Percentiles rank a stretch among this genome's conserved stretches.
These are phyloP conservation scores for Junonia oenone DNA, from an alignment of 2,888 invertebrate genomes.

Conservation along the genomic window DNA sequence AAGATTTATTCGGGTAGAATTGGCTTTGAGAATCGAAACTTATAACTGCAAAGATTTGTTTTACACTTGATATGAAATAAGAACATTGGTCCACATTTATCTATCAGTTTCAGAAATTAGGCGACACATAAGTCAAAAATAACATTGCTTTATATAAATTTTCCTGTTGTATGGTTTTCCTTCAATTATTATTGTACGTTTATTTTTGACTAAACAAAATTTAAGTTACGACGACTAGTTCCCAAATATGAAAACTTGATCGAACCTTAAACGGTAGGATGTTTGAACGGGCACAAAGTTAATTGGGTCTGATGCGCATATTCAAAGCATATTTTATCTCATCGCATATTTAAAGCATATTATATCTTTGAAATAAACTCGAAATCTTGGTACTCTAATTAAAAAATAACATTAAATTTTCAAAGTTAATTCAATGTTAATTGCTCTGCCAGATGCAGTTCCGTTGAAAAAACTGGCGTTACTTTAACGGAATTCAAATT, in stretches of 20 bases:
- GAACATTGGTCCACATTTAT: too few relatives aligned
- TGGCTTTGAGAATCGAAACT: too few relatives aligned
- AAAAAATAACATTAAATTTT: neutral
- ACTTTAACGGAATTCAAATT: neutral
- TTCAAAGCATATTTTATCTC: slow-evolving; percentile 4
- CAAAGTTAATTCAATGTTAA: neutral
- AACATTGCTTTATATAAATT: neutral
- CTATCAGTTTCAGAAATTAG: neutral
- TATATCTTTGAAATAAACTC: slow-evolving; percentile 2
- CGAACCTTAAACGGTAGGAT: slow-evolving; percentile 47
- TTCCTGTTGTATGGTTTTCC: neutral
- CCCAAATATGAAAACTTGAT: slow-evolving; percentile 62
- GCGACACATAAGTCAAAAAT: neutral
- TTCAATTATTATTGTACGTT: neutral
- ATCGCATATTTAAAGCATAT: slow-evolving; percentile 3
- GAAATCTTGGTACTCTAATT: neutral
- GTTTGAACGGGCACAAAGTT: slow-evolving; percentile 35
- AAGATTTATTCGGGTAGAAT: neutral
- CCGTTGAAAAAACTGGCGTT: neutral
- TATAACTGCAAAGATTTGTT: too few relatives aligned
- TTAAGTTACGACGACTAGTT: slow-evolving; percentile 39
- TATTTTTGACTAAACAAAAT: slow-evolving; percentile 33
- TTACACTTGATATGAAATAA: too few relatives aligned
- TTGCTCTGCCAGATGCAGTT: neutral
- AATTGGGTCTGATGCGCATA: slow-evolving; percentile 11